These are phyloP conservation scores for Myotis daubentonii DNA, from an alignment of 2,797 vertebrate species.

Conservation along the genomic window DNA sequence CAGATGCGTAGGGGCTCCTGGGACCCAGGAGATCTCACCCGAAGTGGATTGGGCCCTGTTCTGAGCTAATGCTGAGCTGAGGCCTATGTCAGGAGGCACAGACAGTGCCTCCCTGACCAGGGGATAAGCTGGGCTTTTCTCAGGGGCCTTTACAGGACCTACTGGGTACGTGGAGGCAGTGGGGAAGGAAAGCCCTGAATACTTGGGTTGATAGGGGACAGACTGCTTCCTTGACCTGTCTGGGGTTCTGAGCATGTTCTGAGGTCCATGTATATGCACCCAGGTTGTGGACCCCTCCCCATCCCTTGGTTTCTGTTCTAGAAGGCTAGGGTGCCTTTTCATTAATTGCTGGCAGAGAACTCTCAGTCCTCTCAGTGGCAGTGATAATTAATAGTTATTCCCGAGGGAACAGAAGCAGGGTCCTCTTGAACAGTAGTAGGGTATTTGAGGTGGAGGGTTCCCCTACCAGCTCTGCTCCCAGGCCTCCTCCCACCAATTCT, in stretches of 20 bases:
- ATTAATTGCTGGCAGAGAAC: neutral
- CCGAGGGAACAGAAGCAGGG: neutral
- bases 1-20: neutral
- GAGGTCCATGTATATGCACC: neutral
- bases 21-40: neutral
- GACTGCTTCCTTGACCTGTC: neutral
- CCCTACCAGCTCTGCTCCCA: slow-evolving; percentile 17
- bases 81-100: neutral
- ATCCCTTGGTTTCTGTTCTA: neutral
- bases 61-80: neutral
- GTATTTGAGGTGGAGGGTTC: neutral
- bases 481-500: neutral
- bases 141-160: neutral
- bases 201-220: neutral
- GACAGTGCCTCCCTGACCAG: neutral
- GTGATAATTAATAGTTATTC: neutral
- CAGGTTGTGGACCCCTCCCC: neutral
- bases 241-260: neutral
- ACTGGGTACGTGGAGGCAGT: neutral
- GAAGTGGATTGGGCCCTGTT: accelerated
- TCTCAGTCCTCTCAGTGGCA: neutral
- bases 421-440: neutral
- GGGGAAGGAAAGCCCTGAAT: neutral
- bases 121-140: neutral
- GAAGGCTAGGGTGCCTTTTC: neutral